Evolutionary conservation across 2,113 vertebrate genomes (phyloP).

Genomic region (Charina bottae): DNA sequence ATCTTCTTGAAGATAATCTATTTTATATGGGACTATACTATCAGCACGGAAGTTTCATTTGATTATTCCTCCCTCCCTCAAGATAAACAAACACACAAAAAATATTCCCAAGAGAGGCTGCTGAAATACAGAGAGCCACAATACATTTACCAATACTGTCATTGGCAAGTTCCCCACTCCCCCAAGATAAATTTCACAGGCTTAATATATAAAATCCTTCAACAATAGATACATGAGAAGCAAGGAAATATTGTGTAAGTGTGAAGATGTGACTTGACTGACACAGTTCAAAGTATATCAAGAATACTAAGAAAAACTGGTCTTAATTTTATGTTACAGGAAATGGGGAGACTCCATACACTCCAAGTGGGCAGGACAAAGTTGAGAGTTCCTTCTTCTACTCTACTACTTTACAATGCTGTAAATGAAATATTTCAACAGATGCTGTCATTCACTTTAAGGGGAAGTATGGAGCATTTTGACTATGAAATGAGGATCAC

Average conservation of each 20-base stretch:
- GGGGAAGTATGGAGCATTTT: slow-evolving; percentile 34
- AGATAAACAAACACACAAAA: not conserved
- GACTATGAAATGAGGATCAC: slow-evolving; percentile 43
- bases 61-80: not conserved
- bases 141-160: slow-evolving; percentile 41
- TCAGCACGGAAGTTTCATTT: not conserved
- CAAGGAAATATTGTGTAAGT: slow-evolving; percentile 47
- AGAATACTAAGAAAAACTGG: slow-evolving; percentile 49
- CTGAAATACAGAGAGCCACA: slow-evolving; percentile 49
- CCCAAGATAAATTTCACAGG: slow-evolving; percentile 34
- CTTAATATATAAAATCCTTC: slow-evolving; percentile 49
- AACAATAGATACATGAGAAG: slow-evolving; percentile 37
- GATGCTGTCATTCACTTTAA: slow-evolving; percentile 31
- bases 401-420: not conserved
- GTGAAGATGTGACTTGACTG: slow-evolving; percentile 45
- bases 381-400: slow-evolving; percentile 40
- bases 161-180: slow-evolving; percentile 21
- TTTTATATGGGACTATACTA: not conserved
- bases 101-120: slow-evolving; percentile 23
- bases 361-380: slow-evolving; percentile 30
- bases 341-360: slow-evolving; percentile 29
- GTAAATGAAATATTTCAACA: slow-evolving; percentile 40
- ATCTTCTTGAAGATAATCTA: not conserved
- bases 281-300: slow-evolving; percentile 58
- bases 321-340: slow-evolving; percentile 37